Evolutionary conservation across 2,113 vertebrate genomes (phyloP), one percentile per base, ranked within the genome.

Genomic region (Melanerpes formicivorus): DNA sequence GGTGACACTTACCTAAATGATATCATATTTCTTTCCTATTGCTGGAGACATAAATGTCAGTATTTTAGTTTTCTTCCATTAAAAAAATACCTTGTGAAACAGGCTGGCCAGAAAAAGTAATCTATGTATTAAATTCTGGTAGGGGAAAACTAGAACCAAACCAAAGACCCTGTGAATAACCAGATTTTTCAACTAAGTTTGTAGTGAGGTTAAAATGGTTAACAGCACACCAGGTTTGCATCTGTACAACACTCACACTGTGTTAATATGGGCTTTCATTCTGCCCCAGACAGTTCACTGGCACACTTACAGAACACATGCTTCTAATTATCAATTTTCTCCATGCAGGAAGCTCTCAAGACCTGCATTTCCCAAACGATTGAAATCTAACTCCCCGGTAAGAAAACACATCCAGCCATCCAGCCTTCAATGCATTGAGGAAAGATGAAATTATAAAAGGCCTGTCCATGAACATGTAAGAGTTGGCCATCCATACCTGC

Each of bases 291-390:
- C 87, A 80, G 64, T 50, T 90, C 92, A 55, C 90, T 94, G 90
- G 64, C 90, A 95, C 74, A 78, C 58, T 93, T 29, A 52, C 12
- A 88, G 66, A 95, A 70, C 94, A 93, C 81, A 86, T 80, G 88
- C 92, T 88, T 81, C 83, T 54, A 32, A 93, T 94, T 88, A 90
- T 62, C 62, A 73, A 16, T 70, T 81, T 88, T 44, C 65, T 77
- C 83, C 18, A 44, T 11, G 66, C 73, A 91, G 48, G 80, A 83
- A 88, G 63, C 63, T 75, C 70, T 82, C 42, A 58, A 84, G 62
- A 87, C 69, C 48, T 64, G 73, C 44, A 80, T 40, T 94, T 87
- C 65, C 85, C 76, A 75, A 55, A 69, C 17, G 9, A 18, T 7
- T 72, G 58, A 72, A 60, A 73, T 29, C 62, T 64, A 80, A 75